Conservation (phyloP, 2,888 invertebrate species). For the Selenia dentaria region DNA sequence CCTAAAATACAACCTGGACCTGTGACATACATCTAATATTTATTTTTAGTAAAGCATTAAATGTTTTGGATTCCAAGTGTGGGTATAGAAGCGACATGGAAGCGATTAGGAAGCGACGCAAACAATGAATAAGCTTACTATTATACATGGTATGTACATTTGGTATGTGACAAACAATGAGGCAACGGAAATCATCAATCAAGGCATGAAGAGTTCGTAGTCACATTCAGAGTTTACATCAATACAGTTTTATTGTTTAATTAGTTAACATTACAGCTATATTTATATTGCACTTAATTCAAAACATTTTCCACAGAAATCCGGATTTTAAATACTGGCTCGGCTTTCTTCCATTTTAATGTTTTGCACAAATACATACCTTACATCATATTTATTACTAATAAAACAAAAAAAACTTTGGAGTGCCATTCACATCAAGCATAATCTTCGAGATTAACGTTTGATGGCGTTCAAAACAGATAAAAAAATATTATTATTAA, state of each 20-base stretch:
- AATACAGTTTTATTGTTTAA: slow-evolving; percentile 41
- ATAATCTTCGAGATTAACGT: slow-evolving; percentile 32
- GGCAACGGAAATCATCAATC: slow-evolving; percentile 47
- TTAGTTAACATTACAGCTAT: slow-evolving; percentile 70
- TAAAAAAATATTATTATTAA: slow-evolving; percentile 41
- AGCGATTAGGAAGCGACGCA: slow-evolving; percentile 71
- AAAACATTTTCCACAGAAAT: slow-evolving; percentile 73
- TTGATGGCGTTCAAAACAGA: slow-evolving; percentile 34
- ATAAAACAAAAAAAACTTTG: slow-evolving; percentile 54
- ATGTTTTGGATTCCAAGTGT: slow-evolving; percentile 59
- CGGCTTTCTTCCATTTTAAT: slow-evolving; percentile 71
- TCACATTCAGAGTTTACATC: slow-evolving; percentile 29
- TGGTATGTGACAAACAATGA: slow-evolving; percentile 42
- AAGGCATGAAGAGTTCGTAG: slow-evolving; percentile 25
- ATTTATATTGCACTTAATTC: slow-evolving; percentile 75
- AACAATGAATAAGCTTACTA: slow-evolving; percentile 55
- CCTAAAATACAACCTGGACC: slow-evolving; percentile 80
- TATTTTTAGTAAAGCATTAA: slow-evolving; percentile 67
- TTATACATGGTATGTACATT: slow-evolving; percentile 35
- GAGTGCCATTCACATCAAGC: slow-evolving; percentile 41
- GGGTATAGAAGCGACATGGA: slow-evolving; percentile 67
- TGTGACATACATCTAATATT: slow-evolving; percentile 69
- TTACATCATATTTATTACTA: slow-evolving; percentile 38
- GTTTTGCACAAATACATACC: slow-evolving; percentile 51
- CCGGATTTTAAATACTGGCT: slow-evolving; percentile 82